Percentiles rank a stretch among this genome's conserved stretches.
These are phyloP conservation scores for Synergus laeviventris DNA, from an alignment of 2,888 invertebrate genomes.

Conservation along the genomic window DNA sequence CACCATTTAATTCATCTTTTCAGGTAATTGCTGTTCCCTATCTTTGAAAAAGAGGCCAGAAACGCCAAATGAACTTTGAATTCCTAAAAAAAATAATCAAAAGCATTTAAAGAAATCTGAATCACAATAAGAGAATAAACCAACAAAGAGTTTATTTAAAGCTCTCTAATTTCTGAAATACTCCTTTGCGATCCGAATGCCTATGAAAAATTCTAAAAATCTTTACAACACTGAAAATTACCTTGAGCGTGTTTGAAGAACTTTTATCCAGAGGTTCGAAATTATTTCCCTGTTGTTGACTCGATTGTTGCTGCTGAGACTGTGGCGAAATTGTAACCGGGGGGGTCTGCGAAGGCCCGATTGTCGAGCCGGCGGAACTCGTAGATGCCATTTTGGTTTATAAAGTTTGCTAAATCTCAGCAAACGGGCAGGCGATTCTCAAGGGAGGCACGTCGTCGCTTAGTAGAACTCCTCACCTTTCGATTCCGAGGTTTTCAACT, in stretches of 20 bases:
- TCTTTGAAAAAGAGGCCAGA: background rate
- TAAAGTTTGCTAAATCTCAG: slow-evolving; percentile 1
- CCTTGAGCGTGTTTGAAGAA: slow-evolving; percentile 75
- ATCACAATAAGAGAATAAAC: background rate
- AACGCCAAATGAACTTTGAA: background rate
- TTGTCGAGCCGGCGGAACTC: slow-evolving; percentile 58
- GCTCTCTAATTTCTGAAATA: background rate
- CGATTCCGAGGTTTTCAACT: slow-evolving; percentile 31
- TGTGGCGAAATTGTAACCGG: slow-evolving; percentile 45
- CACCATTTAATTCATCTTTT: background rate
- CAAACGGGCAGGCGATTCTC: background rate
- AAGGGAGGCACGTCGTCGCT: slow-evolving; percentile 26
- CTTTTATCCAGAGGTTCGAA: slow-evolving; percentile 74
- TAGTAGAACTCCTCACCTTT: slow-evolving; percentile 17
- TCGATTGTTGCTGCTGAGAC: slow-evolving; percentile 56
- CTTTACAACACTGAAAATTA: slow-evolving; percentile 50
- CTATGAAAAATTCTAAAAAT: background rate
- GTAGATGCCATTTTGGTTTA: slow-evolving; percentile 69
- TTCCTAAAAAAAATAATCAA: background rate
- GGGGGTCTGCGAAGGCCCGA: slow-evolving; percentile 60
- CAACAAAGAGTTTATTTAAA: background rate
- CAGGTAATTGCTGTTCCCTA: background rate
- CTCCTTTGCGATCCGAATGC: background rate
- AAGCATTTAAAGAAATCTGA: background rate
- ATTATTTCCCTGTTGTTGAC: slow-evolving; percentile 66